A percentile compares a stretch with the other conserved stretches of the same genome.
Conservation (phyloP, 1,140 invertebrate species). For the Calephelis virginiensis region DNA sequence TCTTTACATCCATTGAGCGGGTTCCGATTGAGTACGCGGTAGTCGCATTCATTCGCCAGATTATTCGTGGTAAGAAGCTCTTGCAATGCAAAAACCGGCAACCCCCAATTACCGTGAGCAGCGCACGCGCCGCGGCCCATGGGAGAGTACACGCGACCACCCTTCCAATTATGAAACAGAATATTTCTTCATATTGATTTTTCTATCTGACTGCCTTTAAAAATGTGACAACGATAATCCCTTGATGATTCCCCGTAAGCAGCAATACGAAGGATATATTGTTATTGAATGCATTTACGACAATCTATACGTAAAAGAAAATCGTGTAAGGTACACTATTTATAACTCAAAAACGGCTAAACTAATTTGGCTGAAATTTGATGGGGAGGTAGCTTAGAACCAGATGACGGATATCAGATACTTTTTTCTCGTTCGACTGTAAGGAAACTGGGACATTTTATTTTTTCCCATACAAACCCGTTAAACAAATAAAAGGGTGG, state of each 20-base stretch:
- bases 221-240: constrained; percentile 5
- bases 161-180: constrained; percentile 57
- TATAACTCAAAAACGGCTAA: too few species aligned
- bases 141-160: constrained; percentile 66
- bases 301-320: too few species aligned
- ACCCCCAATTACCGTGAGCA: constrained; percentile 56
- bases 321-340: too few species aligned
- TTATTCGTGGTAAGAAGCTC: constrained; percentile 57
- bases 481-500: too few species aligned
- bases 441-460: too few species aligned
- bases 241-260: background rate
- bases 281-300: too few species aligned
- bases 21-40: constrained; percentile 50
- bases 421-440: too few species aligned
- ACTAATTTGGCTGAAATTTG: too few species aligned
- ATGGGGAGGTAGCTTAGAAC: too few species aligned
- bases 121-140: constrained; percentile 62
- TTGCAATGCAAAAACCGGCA: constrained; percentile 40
- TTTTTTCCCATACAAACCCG: too few species aligned
- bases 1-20: constrained; percentile 29
- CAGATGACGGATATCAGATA: too few species aligned
- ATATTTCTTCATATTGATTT: constrained; percentile 29
- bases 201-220: constrained; percentile 20
- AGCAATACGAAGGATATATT: background rate
- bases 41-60: constrained; percentile 64